These are phyloP conservation scores for Drosophila nr. fundita DNA, from an alignment of 2,888 invertebrate species.

Conservation along the genomic window DNA sequence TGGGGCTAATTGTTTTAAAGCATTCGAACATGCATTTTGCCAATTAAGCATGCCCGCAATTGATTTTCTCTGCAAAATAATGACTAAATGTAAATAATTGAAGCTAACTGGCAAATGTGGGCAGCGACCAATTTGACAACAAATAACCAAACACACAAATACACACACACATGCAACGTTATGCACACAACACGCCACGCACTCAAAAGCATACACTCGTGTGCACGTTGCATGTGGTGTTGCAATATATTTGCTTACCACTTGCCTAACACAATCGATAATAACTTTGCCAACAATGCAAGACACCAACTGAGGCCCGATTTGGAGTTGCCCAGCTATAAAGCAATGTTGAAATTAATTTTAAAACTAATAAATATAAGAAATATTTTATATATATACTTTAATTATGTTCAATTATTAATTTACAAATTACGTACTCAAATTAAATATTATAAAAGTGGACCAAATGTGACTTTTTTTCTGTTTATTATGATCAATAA, in stretches of 20 bases:
- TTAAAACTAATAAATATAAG: not conserved
- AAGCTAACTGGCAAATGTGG: conserved; percentile 37
- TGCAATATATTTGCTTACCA: conserved; percentile 17
- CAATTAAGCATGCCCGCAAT: conserved; percentile 76
- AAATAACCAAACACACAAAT: conserved; percentile 27
- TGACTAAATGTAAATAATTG: conserved; percentile 73
- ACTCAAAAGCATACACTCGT: not conserved
- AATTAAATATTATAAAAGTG: too few relatives aligned
- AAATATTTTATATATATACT: not conserved
- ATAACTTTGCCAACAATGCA: conserved; percentile 1
- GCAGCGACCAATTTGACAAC: conserved; percentile 43
- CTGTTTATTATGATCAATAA: not conserved
- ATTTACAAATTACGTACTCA: too few relatives aligned
- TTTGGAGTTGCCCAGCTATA: conserved; percentile 9
- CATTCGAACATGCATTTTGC: conserved; percentile 70
- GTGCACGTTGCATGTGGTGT: conserved; percentile 5
- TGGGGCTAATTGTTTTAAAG: conserved; percentile 72
- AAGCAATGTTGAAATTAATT: not conserved
- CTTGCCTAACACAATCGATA: conserved; percentile 9
- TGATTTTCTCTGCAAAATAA: conserved; percentile 59
- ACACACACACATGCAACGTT: not conserved
- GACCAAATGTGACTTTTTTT: too few relatives aligned
- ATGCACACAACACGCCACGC: conserved; percentile 5
- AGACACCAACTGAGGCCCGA: not conserved
- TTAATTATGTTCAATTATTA: not conserved